phyloP scores from a whole-genome alignment of 2,888 invertebrate species.

The Volucella bombylans region DNA sequence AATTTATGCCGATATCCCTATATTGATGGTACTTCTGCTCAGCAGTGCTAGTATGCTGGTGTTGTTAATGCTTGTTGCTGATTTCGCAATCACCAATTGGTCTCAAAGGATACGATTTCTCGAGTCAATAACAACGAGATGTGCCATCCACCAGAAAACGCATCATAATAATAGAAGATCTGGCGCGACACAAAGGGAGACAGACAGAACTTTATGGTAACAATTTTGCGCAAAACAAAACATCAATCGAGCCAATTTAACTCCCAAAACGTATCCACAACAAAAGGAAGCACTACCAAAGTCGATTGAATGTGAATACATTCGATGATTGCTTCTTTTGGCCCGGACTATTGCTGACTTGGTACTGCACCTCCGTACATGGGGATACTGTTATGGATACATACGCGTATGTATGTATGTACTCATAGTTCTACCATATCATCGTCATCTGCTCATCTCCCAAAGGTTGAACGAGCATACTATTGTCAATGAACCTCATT shows the following conservation, averaged over 20 bases:
- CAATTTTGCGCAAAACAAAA: constrained; percentile 41
- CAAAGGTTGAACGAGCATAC: background rate
- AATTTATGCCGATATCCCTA: constrained; percentile 24
- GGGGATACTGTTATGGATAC: too few relatives aligned
- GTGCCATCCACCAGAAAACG: constrained; percentile 42
- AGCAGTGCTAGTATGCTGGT: background rate
- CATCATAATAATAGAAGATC: constrained; percentile 38
- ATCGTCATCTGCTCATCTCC: background rate
- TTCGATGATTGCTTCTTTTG: constrained; percentile 29
- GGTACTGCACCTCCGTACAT: too few relatives aligned
- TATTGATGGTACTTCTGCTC: too few relatives aligned
- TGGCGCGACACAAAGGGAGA: background rate
- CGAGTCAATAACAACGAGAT: constrained; percentile 27
- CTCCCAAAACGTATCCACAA: constrained; percentile 34
- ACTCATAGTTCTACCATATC: background rate
- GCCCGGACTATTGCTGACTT: too few relatives aligned
- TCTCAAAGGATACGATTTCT: constrained; percentile 42
- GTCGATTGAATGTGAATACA: constrained; percentile 28
- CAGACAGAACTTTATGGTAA: constrained; percentile 1
- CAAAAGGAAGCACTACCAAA: constrained; percentile 45
- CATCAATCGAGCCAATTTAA: constrained; percentile 33
- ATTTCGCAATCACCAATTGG: constrained; percentile 51
- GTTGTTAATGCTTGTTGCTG: constrained; percentile 16
- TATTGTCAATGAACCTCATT: constrained; percentile 27
- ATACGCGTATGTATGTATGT: too few relatives aligned